Base-by-base conservation (phyloP, 1,140 invertebrate species). In the Ceratina australensis region DNA sequence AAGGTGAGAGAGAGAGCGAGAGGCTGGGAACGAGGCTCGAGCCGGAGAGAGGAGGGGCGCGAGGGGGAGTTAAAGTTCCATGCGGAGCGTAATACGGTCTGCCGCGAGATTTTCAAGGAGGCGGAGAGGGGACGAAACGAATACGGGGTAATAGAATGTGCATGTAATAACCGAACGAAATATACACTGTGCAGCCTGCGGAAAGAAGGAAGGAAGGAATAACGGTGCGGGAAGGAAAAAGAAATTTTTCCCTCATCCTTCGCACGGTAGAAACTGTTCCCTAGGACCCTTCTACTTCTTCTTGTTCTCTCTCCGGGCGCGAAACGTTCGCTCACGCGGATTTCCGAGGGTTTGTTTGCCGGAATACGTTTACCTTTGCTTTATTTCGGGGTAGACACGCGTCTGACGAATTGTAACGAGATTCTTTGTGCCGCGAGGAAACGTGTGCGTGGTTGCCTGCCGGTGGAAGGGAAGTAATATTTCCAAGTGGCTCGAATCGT, bases 91-190 rank as follows among this genome's bases (percentile, higher is more conserved):
- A 89, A 89, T 88, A 89, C 85, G 82, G 87, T 81, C 80, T 72
- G 72, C 80, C 16, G 78, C 69, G 81, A 85, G 81, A 80, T 73
- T 72, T 87, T 82, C n/a, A n/a, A n/a, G n/a, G n/a, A n/a, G 67
- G 49, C 26, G 56, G 69, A 71, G 66, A 50, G 33, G 56, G 72
- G 73, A 74, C 82, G 83, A 86, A 86, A 74, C 82, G 83, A 86
- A 86, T 85, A 79, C 78, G 69, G 83, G 81, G 87, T 90, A 90
- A 91, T 91, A 90, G 89, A 91, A 91, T 91, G 88, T 89, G 86
- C 87, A 88, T 87, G 87, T 88, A 90, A 91, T 90, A 89, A 90
- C 89, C 82, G 69, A 86, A 90, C 86, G 82, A 87, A 87, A 89
- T 87, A 86, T 86, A 88, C 86, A 87, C 84, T 75, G 83, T 67